phyloP scores from a whole-genome alignment of 2,797 vertebrate genomes.

The Sebastes cheni region DNA sequence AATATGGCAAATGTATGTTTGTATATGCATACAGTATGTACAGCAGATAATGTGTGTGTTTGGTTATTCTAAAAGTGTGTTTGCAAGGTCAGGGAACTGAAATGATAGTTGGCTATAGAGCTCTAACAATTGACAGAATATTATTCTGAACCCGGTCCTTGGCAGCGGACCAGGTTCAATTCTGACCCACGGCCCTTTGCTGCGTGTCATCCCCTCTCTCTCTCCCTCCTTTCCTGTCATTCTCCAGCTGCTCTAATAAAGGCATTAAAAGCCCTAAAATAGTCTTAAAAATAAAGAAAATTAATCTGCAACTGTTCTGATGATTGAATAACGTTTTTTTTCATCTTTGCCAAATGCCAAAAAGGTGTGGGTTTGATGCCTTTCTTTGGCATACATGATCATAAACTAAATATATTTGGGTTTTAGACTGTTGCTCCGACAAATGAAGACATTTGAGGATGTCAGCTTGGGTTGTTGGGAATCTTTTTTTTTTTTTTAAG shows the following conservation, averaged over 20 bases:
- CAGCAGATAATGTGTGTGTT: neutral
- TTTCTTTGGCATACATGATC: neutral
- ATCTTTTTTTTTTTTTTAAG: too few relatives aligned
- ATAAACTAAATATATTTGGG: neutral
- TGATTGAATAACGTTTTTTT: rapidly evolving
- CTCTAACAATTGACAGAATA: neutral
- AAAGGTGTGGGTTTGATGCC: neutral
- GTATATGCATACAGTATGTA: neutral
- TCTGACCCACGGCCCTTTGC: too few relatives aligned
- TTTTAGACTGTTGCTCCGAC: neutral
- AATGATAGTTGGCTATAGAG: neutral
- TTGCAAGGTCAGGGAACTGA: neutral
- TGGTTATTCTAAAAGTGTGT: neutral
- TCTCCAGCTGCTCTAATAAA: too few relatives aligned
- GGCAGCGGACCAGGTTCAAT: too few relatives aligned
- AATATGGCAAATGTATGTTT: slow-evolving; percentile 4
- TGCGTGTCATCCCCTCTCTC: too few relatives aligned
- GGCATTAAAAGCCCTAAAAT: too few relatives aligned
- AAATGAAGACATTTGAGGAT: neutral
- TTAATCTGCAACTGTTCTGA: too few relatives aligned
- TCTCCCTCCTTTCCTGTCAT: too few relatives aligned
- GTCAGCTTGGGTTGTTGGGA: too few relatives aligned
- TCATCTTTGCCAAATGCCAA: neutral
- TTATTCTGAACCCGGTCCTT: too few relatives aligned
- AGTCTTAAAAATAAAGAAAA: too few relatives aligned